These are phyloP conservation scores for Mesopsocus fuscifrons DNA, from an alignment of 2,888 invertebrate genomes.

Conservation along the genomic window DNA sequence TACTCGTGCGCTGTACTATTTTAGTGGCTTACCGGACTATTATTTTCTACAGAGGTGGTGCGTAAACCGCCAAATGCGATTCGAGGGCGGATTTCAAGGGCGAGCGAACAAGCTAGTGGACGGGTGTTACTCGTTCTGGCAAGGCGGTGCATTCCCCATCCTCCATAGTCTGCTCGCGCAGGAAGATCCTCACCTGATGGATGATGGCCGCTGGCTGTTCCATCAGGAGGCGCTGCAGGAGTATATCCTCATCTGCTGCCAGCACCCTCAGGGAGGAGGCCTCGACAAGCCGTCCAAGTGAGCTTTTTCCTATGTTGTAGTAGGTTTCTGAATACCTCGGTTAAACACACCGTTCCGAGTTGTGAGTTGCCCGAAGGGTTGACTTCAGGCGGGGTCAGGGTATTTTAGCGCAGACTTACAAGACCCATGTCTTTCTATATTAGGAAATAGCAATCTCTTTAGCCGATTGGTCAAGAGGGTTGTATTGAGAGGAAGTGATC, in stretches of 20 bases:
- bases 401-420: too few relatives aligned
- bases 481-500: too few relatives aligned
- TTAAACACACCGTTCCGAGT: neutral
- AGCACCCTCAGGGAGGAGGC: conserved; percentile 69
- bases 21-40: too few relatives aligned
- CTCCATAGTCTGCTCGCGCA: conserved; percentile 51
- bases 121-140: conserved; percentile 99
- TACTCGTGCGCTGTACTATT: too few relatives aligned
- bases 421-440: too few relatives aligned
- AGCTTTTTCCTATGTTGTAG: conserved; percentile 25
- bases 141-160: conserved; percentile 80
- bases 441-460: too few relatives aligned
- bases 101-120: conserved; percentile 97
- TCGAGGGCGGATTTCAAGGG: conserved; percentile 95
- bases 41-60: conserved; percentile 51
- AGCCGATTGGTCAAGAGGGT: too few relatives aligned
- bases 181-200: conserved; percentile 25
- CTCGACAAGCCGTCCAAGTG: conserved; percentile 93
- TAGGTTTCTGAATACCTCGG: too few relatives aligned
- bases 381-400: too few relatives aligned
- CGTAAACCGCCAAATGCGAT: conserved; percentile 74
- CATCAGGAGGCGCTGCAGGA: conserved; percentile 80
- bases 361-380: too few relatives aligned
- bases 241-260: conserved; percentile 86
- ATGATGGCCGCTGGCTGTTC: conserved; percentile 48